A percentile compares a stretch with the other conserved stretches of the same genome.
These are phyloP conservation scores for Stigmatopora nigra DNA, from an alignment of 2,113 vertebrate species.

Conservation along the genomic window DNA sequence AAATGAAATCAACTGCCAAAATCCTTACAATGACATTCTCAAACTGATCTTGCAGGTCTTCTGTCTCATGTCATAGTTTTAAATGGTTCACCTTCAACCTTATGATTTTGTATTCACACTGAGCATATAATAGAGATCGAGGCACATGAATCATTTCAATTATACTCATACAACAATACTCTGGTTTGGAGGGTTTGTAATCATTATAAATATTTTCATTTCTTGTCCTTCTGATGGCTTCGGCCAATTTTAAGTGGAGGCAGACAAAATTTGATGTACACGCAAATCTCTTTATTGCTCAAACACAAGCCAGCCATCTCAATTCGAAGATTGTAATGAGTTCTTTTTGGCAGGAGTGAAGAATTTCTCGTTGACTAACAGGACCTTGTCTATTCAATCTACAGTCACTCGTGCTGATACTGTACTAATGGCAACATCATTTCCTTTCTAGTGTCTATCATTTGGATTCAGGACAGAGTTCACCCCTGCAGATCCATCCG, in stretches of 20 bases:
- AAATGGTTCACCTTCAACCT: no score
- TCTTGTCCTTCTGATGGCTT: constrained; percentile 2
- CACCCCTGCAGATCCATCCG: constrained; percentile 63
- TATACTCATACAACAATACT: neutral
- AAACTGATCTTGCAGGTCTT: no score
- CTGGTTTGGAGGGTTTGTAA: neutral
- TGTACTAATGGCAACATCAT: constrained; percentile 59
- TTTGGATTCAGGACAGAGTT: constrained; percentile 61
- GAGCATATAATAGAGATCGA: neutral
- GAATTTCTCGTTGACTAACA: constrained; percentile 42
- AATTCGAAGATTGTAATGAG: constrained; percentile 35
- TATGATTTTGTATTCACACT: neutral
- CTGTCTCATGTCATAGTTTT: no score
- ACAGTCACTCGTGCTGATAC: constrained; percentile 43
- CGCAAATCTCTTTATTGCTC: constrained; percentile 1
- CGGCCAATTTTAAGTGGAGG: neutral
- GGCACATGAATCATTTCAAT: constrained; percentile 8
- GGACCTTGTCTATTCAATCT: constrained; percentile 51
- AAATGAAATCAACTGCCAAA: no score
- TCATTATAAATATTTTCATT: neutral
- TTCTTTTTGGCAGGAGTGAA: constrained; percentile 45
- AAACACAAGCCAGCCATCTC: constrained; percentile 12
- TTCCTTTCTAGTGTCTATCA: constrained; percentile 59
- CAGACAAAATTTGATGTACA: neutral
- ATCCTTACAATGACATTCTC: no score